Conservation (phyloP, 1,140 invertebrate genomes). For the Hestina assimilis region DNA sequence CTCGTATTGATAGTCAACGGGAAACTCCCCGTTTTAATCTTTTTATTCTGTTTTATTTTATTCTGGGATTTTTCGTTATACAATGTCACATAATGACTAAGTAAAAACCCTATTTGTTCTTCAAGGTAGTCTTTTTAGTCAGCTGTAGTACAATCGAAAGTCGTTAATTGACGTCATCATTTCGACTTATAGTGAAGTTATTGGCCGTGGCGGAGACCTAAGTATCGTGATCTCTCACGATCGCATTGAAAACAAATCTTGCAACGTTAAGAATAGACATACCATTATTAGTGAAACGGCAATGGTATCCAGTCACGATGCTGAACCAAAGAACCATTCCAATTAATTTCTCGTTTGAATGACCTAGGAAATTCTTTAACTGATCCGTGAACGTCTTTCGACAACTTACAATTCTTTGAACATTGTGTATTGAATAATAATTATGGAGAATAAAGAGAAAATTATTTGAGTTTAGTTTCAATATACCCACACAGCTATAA, state of each 20-base stretch:
- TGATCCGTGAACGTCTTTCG: background rate
- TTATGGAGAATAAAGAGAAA: background rate
- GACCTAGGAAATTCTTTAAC: conserved; percentile 26
- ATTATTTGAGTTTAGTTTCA: background rate
- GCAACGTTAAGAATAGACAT: conserved; percentile 15
- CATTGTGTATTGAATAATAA: background rate
- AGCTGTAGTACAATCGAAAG: background rate
- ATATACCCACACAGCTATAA: background rate
- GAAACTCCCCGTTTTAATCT: no score
- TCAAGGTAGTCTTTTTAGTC: background rate
- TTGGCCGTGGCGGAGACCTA: background rate
- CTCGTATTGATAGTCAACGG: no score
- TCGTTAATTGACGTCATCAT: background rate
- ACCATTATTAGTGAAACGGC: conserved; percentile 24
- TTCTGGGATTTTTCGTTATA: no score
- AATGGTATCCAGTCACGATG: conserved; percentile 27
- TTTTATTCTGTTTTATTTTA: no score
- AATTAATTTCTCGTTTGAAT: conserved; percentile 20
- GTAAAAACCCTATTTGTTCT: no score
- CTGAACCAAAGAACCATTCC: conserved; percentile 9
- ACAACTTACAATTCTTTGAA: background rate
- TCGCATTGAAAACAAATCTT: conserved; percentile 19
- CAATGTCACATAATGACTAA: no score
- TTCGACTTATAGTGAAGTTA: background rate
- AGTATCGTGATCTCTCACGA: conserved; percentile 36